Evolutionary conservation across 2,888 invertebrate species (phyloP), one percentile per base, ranked within the genome.

Genomic region (Drymonia ruficornis): DNA sequence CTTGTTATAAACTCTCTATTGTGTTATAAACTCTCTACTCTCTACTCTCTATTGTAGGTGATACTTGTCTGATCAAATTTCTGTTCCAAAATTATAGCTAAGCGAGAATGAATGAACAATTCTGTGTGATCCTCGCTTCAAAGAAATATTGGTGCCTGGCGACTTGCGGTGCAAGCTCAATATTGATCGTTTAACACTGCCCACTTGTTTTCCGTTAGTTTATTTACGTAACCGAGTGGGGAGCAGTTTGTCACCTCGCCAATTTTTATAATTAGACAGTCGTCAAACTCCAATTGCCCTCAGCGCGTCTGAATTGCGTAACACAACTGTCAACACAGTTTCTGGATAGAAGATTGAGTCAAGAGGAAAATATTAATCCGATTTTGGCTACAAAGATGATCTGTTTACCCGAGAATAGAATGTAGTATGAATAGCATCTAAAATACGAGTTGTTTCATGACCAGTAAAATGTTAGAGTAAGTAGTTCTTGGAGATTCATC

Each of bases 201-300:
- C 80, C 80, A 82, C 82, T 72, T 70, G 66, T 73, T 80, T 72
- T 71, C 68, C 68, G 64, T 67, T 65, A 65, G 67, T 78, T 77
- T 82, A 83, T 83, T 84, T 81, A 76, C 77, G 82, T 74, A 60
- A 59, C 59, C 69, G 72, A 76, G 76, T 76, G 74, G 76, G 72
- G 80, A 76, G 74, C 64, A 63, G 63, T 71, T 83, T 89, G 89
- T 84, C 85, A 84, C 71, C 55, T 65, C 57, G 88, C 89, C 89
- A 88, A 85, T 74, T 77, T 75, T 80, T 88, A 89, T 83, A 83
- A 86, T 85, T 88, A 89, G 86, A 78, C 71, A 78, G 76, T 81
- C 84, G 84, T 87, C 84, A 84, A 84, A 85, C 79, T 74, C 74
- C 70, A 71, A 75, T 74, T 72, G 70, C 65, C 65, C 59, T 62